These are phyloP conservation scores for Platycheirus rosarum DNA, from an alignment of 2,888 invertebrate species.

Conservation along the genomic window DNA sequence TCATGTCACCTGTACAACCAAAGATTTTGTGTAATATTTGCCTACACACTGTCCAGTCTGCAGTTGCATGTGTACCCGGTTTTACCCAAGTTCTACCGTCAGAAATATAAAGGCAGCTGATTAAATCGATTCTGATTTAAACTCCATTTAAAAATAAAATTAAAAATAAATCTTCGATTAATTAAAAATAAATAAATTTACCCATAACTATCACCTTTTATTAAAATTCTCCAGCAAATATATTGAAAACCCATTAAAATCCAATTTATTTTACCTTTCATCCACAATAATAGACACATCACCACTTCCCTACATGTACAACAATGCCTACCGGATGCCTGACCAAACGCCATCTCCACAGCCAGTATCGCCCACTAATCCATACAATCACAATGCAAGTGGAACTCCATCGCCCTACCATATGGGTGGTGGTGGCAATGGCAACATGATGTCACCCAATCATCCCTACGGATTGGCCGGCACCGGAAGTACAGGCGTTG, in stretches of 20 bases:
- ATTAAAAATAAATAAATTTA: constrained; percentile 21
- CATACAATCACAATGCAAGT: constrained; percentile 78
- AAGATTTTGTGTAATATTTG: too few relatives aligned
- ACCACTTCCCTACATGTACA: constrained; percentile 80
- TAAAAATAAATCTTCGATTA: neutral
- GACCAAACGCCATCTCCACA: constrained; percentile 82
- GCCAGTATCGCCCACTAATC: constrained; percentile 80
- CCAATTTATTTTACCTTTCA: constrained; percentile 33
- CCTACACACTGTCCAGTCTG: too few relatives aligned
- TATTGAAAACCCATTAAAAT: constrained; percentile 45
- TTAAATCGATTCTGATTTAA: too few relatives aligned
- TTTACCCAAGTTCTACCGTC: too few relatives aligned
- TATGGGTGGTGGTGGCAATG: constrained; percentile 76
- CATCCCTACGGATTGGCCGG: constrained; percentile 59
- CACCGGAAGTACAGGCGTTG: constrained; percentile 51
- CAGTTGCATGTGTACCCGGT: too few relatives aligned
- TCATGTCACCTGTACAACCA: too few relatives aligned
- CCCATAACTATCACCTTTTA: neutral
- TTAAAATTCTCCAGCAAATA: constrained; percentile 9
- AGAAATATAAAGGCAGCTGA: too few relatives aligned
- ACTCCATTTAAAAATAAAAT: too few relatives aligned
- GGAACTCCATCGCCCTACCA: constrained; percentile 80
- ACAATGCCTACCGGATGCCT: constrained; percentile 77
- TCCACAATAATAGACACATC: constrained; percentile 78
- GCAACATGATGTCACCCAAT: constrained; percentile 75